These are phyloP conservation scores for Shargacucullia verbasci DNA, from an alignment of 2,888 invertebrate species.

Conservation along the genomic window DNA sequence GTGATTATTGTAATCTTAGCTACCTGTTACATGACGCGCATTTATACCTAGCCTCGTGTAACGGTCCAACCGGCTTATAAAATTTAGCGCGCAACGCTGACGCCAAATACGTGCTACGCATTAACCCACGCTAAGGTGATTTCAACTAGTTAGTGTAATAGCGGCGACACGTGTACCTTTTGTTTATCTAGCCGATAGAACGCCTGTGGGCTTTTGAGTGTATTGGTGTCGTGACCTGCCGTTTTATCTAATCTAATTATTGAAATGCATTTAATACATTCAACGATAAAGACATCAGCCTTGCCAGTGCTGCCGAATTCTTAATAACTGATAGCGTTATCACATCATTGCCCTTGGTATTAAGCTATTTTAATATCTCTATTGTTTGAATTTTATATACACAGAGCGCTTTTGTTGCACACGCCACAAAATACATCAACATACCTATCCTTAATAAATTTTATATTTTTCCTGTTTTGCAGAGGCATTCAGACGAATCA, in stretches of 20 bases:
- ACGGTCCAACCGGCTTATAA: slow-evolving; percentile 69
- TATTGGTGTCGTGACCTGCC: slow-evolving; percentile 51
- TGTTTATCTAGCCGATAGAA: slow-evolving; percentile 59
- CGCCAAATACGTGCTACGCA: slow-evolving; percentile 62
- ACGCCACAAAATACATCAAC: background rate
- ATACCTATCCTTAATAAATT: slow-evolving; percentile 7
- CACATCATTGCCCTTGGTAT: slow-evolving; percentile 66
- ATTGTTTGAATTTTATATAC: slow-evolving; percentile 32
- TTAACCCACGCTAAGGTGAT: slow-evolving; percentile 36
- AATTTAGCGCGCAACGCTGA: slow-evolving; percentile 60
- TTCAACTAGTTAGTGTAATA: slow-evolving; percentile 44
- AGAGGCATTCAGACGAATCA: slow-evolving; percentile 11
- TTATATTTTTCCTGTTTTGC: slow-evolving; percentile 36
- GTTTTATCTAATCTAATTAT: slow-evolving; percentile 61
- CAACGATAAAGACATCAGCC: slow-evolving; percentile 51
- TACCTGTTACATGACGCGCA: slow-evolving; percentile 64
- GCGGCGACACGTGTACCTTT: slow-evolving; percentile 58
- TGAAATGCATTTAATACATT: slow-evolving; percentile 47
- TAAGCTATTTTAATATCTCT: slow-evolving; percentile 52
- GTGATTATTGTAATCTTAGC: slow-evolving; percentile 67
- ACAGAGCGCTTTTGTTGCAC: slow-evolving; percentile 11
- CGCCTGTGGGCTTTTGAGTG: slow-evolving; percentile 47
- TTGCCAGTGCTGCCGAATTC: slow-evolving; percentile 52
- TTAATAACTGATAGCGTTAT: slow-evolving; percentile 62
- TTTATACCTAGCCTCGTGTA: slow-evolving; percentile 58